These are phyloP conservation scores for Phymanthus crucifer DNA, from an alignment of 92 coral and sea anemone species.

Conservation along the genomic window DNA sequence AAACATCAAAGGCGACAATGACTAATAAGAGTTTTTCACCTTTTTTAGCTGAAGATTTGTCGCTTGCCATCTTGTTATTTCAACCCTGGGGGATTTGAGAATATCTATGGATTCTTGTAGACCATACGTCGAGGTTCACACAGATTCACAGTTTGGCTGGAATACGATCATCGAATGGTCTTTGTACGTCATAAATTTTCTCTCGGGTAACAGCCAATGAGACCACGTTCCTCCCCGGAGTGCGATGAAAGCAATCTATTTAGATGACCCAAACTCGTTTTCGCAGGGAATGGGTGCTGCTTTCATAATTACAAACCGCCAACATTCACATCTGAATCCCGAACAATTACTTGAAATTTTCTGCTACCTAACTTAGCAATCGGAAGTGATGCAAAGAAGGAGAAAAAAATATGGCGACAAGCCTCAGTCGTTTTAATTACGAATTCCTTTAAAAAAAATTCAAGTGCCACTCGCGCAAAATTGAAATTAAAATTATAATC, in stretches of 20 bases:
- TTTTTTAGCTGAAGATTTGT: neutral
- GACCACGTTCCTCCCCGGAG: constrained; percentile 7
- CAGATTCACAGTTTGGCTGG: constrained; percentile 13
- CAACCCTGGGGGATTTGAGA: neutral
- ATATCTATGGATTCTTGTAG: neutral
- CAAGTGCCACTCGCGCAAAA: no score
- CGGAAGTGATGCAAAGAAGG: no score
- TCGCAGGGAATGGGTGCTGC: neutral
- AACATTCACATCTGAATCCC: neutral
- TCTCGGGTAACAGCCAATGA: neutral
- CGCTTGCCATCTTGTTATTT: constrained; percentile 3
- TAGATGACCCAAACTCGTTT: neutral
- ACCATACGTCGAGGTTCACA: constrained; percentile 10
- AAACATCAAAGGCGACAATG: neutral
- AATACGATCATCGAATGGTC: constrained; percentile 7
- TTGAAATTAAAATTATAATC: no score
- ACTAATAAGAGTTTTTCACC: neutral
- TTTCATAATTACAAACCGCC: neutral
- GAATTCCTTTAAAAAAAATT: no score
- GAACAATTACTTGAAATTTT: no score
- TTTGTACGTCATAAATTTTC: neutral
- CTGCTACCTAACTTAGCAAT: no score
- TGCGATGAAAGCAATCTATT: constrained; percentile 10
- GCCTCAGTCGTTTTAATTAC: no score
- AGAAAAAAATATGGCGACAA: no score